Base-by-base conservation (phyloP, 1,140 invertebrate genomes). In the Dermatophagoides farinae region DNA sequence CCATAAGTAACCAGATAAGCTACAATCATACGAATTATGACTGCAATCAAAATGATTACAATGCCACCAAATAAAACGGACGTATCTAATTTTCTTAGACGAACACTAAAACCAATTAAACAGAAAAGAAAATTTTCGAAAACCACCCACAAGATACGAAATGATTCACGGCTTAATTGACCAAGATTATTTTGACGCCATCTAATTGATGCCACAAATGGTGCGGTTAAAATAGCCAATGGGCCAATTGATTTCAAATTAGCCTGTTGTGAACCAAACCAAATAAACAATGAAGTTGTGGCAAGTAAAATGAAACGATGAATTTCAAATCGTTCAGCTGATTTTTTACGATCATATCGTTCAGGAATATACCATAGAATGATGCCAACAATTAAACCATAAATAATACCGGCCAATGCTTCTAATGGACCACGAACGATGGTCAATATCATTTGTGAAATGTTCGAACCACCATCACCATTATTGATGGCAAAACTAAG, bases 121-220 rank as follows among this genome's bases (percentile, higher is more conserved):
- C 80, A 81, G 71, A 95, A 95, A 1, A 96, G 75, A 65, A 93
- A 82, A 0, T 89, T 88, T 71, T 95, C 86, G 68, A 90, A 90
- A 61, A 93, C 80, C 80, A 88, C 85, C 90, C 90, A 93, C 68
- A 92, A 82, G 87, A 84, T n/a, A 65, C 85, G 64, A 90, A 88
- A 11, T 85, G 80, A 0, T 83, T 85, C 0, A 82, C 80, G 0
- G 89, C 84, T 0, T 84, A 82, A 57, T 61, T 57, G 52, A 60
- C 37, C 39, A 53, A 37, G 1, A 40, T 40, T 9, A 6, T 1
- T 23, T 11, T 62, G 47, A 60, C 63, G 49, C 71, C 71, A 73
- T 53, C 47, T 44, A 61, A 68, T 41, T 18, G 61, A 82, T 37
- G 85, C 85, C 51, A 88, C 79, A 72, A 90, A 91, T 0, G 86